phyloP scores from a whole-genome alignment of 2,113 vertebrate species.

The Tragelaphus strepsiceros region DNA sequence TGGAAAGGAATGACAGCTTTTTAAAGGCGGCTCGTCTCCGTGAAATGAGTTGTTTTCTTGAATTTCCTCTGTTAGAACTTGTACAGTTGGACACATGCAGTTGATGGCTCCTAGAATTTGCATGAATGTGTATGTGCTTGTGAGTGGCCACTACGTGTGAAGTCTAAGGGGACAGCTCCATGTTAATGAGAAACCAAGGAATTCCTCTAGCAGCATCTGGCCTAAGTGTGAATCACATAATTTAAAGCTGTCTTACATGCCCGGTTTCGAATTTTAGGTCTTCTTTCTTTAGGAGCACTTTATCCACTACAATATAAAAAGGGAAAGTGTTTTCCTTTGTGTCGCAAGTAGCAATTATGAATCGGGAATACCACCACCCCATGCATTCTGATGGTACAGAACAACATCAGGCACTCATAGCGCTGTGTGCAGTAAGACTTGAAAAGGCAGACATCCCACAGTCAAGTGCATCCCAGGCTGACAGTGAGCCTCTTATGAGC shows the following conservation, averaged over 20 bases:
- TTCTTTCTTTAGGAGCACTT: constrained; percentile 36
- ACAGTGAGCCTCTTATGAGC: background rate
- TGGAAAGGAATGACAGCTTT: background rate
- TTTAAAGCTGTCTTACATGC: constrained; percentile 73
- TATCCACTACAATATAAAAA: constrained; percentile 40
- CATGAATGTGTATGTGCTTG: constrained; percentile 62
- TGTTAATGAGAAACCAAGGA: constrained; percentile 80
- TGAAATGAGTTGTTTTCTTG: constrained; percentile 30
- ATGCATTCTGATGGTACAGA: background rate
- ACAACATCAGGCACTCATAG: background rate
- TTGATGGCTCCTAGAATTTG: constrained; percentile 45
- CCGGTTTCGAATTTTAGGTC: constrained; percentile 66
- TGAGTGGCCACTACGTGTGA: constrained; percentile 75
- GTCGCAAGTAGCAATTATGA: background rate
- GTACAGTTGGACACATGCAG: constrained; percentile 58
- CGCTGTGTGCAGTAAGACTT: background rate
- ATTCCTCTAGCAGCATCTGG: constrained; percentile 75
- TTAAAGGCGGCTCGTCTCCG: background rate
- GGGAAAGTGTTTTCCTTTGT: background rate
- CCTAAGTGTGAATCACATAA: constrained; percentile 80
- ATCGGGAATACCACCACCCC: background rate
- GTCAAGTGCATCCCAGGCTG: background rate
- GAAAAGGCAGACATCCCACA: background rate
- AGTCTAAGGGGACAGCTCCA: constrained; percentile 76
- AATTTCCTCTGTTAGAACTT: constrained; percentile 58